Conservation (phyloP, 2,888 invertebrate species). For the Cephalotes varians region DNA sequence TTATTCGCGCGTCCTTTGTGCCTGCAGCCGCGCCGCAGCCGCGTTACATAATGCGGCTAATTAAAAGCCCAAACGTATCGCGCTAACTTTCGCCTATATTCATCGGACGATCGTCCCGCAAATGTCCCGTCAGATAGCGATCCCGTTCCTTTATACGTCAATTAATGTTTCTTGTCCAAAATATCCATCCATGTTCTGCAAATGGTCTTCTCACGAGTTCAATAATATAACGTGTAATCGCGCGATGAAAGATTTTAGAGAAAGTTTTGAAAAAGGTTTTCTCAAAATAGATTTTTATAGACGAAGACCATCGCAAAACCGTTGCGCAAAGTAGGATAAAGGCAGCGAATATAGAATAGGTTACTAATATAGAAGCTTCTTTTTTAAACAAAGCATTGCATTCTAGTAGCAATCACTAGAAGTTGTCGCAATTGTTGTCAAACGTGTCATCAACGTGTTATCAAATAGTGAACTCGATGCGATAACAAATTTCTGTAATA, state of each 20-base stretch:
- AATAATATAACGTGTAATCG: neutral
- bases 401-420: too few species aligned
- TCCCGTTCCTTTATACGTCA: constrained; percentile 50
- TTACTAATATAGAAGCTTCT: too few species aligned
- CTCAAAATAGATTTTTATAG: too few species aligned
- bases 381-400: too few species aligned
- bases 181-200: neutral
- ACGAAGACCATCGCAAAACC: too few species aligned
- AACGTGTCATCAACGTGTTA: too few species aligned
- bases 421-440: too few species aligned
- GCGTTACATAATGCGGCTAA: constrained; percentile 69
- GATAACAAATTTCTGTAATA: too few species aligned
- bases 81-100: constrained; percentile 70
- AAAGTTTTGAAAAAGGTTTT: neutral
- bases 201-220: neutral
- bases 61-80: constrained; percentile 71
- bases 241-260: neutral
- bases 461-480: too few species aligned
- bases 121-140: constrained; percentile 51
- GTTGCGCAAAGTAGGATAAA: too few species aligned
- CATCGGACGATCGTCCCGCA: constrained; percentile 38
- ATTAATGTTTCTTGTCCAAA: constrained; percentile 48
- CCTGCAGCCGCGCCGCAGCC: constrained; percentile 10
- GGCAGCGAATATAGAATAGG: too few species aligned
- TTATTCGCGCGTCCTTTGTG: constrained; percentile 68